Base-by-base conservation (phyloP, 2,888 invertebrate genomes). In the Tetragnatha montana region DNA sequence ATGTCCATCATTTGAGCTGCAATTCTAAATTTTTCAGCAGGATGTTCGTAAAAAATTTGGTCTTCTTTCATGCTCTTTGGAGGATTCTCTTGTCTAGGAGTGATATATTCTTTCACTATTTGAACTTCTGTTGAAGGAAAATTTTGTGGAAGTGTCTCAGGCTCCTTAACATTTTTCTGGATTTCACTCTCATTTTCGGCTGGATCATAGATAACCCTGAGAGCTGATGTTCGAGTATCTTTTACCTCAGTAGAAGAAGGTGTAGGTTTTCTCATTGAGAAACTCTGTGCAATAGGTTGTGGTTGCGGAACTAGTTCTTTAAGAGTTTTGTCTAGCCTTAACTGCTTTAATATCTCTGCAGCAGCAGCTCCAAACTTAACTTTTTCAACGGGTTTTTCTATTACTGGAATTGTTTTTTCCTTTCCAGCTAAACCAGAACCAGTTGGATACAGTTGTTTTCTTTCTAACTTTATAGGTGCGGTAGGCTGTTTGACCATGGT, bases 311-410 rank as follows among this genome's bases (percentile, higher is more conserved):
- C 35, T 4, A 35, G 35, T 35, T 35, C 35, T 35, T 35, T 35
- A 35, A 35, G 35, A 10, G 19, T 8, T 49, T 47, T 35, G 47
- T 80, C 69, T 8, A 47, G 17, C 19, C 70, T 69, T n/a, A 70
- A 35, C 47, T 81, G 80, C 22, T 81, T 81, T n/a, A 17, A 70
- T 14, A 81, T 47, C 14, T 70, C 10, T 19, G 17, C 19, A 49
- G 80, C 69, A 69, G 80, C 47, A 49, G 8, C n/a, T 75, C 35
- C 74, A 22, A 35, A 75, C 74, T 75, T 75, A 82, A 60, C 82
- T 10, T 71, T 71, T 71, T 22, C 71, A 71, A 17, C 19, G 19
- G 8, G 14, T 14, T 8, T 8, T 71, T 19, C 19, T 71, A 10
- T 71, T 14, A 19, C 71, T 35, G 35, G 35, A 35, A 35, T 35